Base-by-base conservation (phyloP, 2,888 invertebrate species). In the Sialis fuliginosa region DNA sequence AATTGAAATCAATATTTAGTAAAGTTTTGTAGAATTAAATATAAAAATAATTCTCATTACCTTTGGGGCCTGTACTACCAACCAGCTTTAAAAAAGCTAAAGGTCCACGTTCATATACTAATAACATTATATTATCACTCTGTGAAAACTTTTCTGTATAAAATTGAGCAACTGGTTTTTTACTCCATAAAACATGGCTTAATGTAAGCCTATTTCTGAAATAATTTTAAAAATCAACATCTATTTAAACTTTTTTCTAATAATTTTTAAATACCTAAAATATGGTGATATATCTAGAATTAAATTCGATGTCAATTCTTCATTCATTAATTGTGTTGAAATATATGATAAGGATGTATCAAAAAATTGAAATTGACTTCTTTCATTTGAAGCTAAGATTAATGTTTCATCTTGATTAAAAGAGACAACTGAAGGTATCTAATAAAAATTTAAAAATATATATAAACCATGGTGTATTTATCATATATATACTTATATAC, bases 321-420 rank as follows among this genome's bases (percentile, higher is more conserved):
- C 83, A 48, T 72, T 73, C 32, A 77, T 62, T 44, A 82, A 64
- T 58, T 83, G 81, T 54, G 75, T 72, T 54, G 74, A 75, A 42
- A 86, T 64, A 48, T 75, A 74, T 30, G 75, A 72, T 48, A 86
- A 64, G 3, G 84, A 78, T 52, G 79, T 68, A 59, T 87, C 86
- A 58, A 78, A 84, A 59, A 81, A 79, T 63, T 85, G 81, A 49
- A 85, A 66, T 57, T 83, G 81, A 5, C 83, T 81, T 50, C 75
- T 69, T 55, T 80, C 77, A 58, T 83, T 83, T 35, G 75, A 74
- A 30, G 82, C 72, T 49, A 78, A 70, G 31, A 81, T 70, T 47
- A 85, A 58, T 33, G 77, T 76, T 33, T 81, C 81, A 53, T 76
- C 74, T 22, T 74, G 73, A 60, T 86, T 83, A 84, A 85, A 86